phyloP scores from a whole-genome alignment of 1,140 invertebrate species.

The Cydia amplana region DNA sequence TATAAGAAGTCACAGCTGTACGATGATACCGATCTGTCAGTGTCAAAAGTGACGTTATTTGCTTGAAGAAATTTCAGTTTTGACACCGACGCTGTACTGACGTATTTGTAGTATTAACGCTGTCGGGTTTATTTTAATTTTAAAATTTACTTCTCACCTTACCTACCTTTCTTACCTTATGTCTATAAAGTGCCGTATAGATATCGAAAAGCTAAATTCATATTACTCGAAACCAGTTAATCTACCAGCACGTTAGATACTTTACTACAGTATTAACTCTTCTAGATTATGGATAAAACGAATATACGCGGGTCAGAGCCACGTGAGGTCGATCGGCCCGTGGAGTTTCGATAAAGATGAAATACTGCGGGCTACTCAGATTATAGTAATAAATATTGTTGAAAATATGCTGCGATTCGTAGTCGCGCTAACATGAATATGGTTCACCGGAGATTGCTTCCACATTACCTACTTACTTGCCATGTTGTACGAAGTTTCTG shows the following conservation, averaged over 20 bases:
- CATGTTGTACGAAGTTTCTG: neutral
- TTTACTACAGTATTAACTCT: constrained; percentile 31
- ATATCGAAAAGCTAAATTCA: neutral
- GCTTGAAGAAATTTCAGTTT: too few relatives aligned
- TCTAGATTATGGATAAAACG: constrained; percentile 23
- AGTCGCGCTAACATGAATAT: constrained; percentile 16
- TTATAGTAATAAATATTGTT: constrained; percentile 49
- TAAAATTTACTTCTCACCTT: too few relatives aligned
- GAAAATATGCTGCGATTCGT: constrained; percentile 43
- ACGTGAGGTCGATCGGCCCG: constrained; percentile 41
- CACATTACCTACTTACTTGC: constrained; percentile 12
- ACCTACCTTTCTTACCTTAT: too few relatives aligned
- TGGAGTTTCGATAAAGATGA: constrained; percentile 45
- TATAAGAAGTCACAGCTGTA: too few relatives aligned
- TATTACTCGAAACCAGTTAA: neutral
- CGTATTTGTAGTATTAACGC: too few relatives aligned
- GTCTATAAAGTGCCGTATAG: too few relatives aligned
- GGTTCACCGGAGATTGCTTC: constrained; percentile 23
- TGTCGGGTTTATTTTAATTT: too few relatives aligned
- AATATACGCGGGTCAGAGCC: constrained; percentile 24
- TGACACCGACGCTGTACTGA: too few relatives aligned
- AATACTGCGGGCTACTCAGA: constrained; percentile 46
- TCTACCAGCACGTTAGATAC: neutral
- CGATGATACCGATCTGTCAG: too few relatives aligned
- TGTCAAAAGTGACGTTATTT: too few relatives aligned